Evolutionary conservation across 2,888 invertebrate species (phyloP).

Genomic region (Ormyrus rosae): DNA sequence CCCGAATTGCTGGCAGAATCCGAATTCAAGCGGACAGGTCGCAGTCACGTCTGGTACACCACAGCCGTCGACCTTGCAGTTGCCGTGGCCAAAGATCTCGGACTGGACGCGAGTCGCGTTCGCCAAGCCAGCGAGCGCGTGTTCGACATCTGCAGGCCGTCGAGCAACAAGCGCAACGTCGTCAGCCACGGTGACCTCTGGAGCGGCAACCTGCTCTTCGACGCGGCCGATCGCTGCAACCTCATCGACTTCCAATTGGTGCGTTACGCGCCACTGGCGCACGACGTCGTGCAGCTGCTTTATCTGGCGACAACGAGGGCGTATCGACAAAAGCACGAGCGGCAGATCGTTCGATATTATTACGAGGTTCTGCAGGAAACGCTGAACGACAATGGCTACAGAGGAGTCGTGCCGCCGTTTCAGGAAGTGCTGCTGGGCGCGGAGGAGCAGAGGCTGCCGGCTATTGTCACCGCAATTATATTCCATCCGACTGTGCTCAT

Average conservation of each 20-base stretch:
- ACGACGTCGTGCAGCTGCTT: conserved; percentile 46
- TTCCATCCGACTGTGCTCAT: conserved; percentile 69
- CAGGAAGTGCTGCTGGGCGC: conserved; percentile 64
- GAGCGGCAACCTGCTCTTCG: conserved; percentile 47
- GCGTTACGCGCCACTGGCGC: conserved; percentile 47
- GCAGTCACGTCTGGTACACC: conserved; percentile 62
- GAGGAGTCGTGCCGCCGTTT: conserved; percentile 72
- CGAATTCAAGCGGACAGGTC: conserved; percentile 58
- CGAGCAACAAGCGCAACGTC: conserved; percentile 70
- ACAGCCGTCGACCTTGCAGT: conserved; percentile 62
- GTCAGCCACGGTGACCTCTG: conserved; percentile 50
- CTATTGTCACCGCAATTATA: conserved; percentile 64
- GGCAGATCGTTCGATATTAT: conserved; percentile 22
- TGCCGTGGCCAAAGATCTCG: conserved; percentile 63
- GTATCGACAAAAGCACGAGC: conserved; percentile 29
- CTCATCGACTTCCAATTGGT: conserved; percentile 48
- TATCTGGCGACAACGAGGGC: conserved; percentile 25
- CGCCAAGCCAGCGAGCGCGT: conserved; percentile 59
- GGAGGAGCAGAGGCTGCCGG: conserved; percentile 68
- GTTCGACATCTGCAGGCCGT: conserved; percentile 63
- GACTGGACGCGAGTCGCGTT: conserved; percentile 58
- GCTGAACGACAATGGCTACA: conserved; percentile 76
- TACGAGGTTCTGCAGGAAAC: conserved; percentile 38
- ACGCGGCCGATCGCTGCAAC: conserved; percentile 12
- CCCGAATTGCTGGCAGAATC: conserved; percentile 65